These are phyloP conservation scores for Hydrocynus forskahlii DNA, from an alignment of 2,797 vertebrate species.

Conservation along the genomic window DNA sequence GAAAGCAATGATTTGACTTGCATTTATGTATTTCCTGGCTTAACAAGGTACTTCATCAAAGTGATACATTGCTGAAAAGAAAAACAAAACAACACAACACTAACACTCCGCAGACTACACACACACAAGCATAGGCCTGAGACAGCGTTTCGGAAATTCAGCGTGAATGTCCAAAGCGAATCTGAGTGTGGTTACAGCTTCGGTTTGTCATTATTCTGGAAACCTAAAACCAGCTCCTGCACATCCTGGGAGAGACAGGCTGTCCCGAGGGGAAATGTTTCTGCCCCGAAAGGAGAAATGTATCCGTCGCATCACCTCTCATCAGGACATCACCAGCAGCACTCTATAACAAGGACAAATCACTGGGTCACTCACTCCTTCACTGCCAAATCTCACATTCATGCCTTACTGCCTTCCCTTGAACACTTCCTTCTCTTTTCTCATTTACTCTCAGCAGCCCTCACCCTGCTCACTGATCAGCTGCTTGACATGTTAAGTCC, in stretches of 20 bases:
- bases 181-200: conserved; percentile 52
- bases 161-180: conserved; percentile 22
- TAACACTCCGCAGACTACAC: conserved; percentile 42
- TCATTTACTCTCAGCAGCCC: conserved; percentile 16
- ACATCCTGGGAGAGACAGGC: conserved; percentile 73
- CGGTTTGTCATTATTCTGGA: conserved; percentile 58
- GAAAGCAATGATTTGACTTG: conserved; percentile 27
- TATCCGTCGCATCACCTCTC: conserved; percentile 70
- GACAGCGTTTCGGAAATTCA: conserved; percentile 46
- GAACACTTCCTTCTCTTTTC: not conserved
- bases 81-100: conserved; percentile 17
- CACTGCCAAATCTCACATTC: conserved; percentile 60
- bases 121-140: conserved; percentile 31
- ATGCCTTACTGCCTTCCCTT: not conserved
- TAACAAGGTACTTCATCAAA: conserved; percentile 39
- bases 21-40: conserved; percentile 26
- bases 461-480: no score
- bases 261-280: conserved; percentile 70
- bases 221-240: conserved; percentile 69
- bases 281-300: conserved; percentile 80
- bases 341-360: conserved; percentile 53
- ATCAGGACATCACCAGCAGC: conserved; percentile 45
- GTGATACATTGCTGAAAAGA: conserved; percentile 12
- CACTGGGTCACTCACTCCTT: conserved; percentile 22
- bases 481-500: no score